Percentiles rank a stretch among this genome's conserved stretches.
These are phyloP conservation scores for Eupsittula cactorum DNA, from an alignment of 2,113 vertebrate species.

Conservation along the genomic window DNA sequence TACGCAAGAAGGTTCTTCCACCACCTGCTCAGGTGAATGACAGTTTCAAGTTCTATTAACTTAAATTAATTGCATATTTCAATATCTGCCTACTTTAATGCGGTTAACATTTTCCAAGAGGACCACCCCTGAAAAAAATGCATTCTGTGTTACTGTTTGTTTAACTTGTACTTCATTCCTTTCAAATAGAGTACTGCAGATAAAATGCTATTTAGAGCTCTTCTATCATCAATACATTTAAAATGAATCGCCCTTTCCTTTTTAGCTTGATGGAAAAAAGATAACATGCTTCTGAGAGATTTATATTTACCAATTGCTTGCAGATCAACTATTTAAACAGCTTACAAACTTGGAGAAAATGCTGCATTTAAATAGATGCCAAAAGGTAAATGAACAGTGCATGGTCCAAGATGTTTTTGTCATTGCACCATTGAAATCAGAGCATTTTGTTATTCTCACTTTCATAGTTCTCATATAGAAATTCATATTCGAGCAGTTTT, in stretches of 20 bases:
- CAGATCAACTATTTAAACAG: background rate
- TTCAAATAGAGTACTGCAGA: slow-evolving; percentile 20
- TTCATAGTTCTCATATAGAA: background rate
- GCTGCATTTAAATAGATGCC: background rate
- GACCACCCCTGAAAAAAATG: slow-evolving; percentile 40
- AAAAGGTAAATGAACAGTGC: background rate
- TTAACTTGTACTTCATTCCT: slow-evolving; percentile 65
- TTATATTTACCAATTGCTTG: background rate
- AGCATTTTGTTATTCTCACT: background rate
- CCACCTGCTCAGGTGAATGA: slow-evolving; percentile 93
- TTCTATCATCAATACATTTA: slow-evolving; percentile 37
- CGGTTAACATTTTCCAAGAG: slow-evolving; percentile 37
- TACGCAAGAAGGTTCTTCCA: slow-evolving; percentile 96
- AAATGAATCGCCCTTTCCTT: slow-evolving; percentile 13
- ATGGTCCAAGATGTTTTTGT: background rate
- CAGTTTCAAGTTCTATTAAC: slow-evolving; percentile 31
- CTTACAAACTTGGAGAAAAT: background rate
- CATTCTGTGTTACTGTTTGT: slow-evolving; percentile 52
- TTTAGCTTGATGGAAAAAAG: slow-evolving; percentile 44
- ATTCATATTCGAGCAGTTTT: background rate
- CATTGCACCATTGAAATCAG: background rate
- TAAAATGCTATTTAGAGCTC: slow-evolving; percentile 50
- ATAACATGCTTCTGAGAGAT: background rate
- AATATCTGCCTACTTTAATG: slow-evolving; percentile 30
- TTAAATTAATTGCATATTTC: slow-evolving; percentile 58